These are phyloP conservation scores for Myoxocephalus aenaeus DNA, from an alignment of 2,797 vertebrate genomes.

Conservation along the genomic window DNA sequence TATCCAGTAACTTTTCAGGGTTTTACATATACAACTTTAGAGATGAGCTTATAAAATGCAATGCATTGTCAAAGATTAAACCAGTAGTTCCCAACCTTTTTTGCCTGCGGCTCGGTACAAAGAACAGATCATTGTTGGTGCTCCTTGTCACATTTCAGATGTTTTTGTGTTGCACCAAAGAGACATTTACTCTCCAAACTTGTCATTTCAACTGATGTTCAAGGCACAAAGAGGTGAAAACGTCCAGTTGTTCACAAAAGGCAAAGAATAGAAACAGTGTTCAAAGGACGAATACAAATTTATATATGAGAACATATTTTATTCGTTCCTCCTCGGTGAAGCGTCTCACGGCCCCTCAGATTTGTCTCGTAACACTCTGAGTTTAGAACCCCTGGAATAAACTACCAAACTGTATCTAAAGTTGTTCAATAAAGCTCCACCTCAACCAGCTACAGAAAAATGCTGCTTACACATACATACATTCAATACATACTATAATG, in stretches of 20 bases:
- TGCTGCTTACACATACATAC: not conserved
- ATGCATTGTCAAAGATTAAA: not conserved
- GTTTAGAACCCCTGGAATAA: no score
- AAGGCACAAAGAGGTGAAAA: not conserved
- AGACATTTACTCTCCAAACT: not conserved
- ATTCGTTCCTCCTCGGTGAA: not conserved
- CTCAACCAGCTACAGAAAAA: no score
- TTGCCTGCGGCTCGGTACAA: no score
- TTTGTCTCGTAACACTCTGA: no score
- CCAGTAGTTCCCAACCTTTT: not conserved
- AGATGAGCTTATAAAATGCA: not conserved
- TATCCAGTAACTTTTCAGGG: not conserved
- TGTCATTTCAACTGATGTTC: not conserved
- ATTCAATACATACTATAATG: no score
- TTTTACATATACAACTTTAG: not conserved
- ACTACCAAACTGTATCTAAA: no score
- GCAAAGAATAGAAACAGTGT: no score
- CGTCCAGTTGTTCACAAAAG: not conserved
- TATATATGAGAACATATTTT: not conserved
- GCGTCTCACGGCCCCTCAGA: no score
- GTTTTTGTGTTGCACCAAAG: not conserved
- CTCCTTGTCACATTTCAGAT: not conserved
- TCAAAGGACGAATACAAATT: no score
- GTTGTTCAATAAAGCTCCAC: no score
- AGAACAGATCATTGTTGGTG: no score